Evolutionary conservation across 2,113 vertebrate genomes (phyloP).

Genomic region (Microtus pennsylvanicus): DNA sequence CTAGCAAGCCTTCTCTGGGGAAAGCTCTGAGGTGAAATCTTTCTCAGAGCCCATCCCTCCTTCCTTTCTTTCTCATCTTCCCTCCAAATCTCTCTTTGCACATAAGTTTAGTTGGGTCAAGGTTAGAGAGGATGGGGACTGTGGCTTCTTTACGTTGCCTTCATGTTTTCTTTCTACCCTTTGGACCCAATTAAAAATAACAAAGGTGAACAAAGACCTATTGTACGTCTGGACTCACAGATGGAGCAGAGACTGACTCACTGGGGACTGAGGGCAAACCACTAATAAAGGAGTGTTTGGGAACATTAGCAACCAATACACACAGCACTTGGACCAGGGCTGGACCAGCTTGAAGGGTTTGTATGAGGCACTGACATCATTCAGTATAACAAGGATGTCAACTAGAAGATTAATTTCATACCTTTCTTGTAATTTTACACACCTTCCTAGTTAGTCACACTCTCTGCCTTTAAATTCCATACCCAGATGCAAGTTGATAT

Average conservation of each 20-base stretch:
- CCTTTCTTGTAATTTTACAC: not conserved
- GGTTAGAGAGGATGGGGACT: not conserved
- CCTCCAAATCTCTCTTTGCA: not conserved
- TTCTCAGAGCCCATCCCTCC: not conserved
- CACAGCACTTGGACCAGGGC: not conserved
- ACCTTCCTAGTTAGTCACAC: not conserved
- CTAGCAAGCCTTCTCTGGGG: not conserved
- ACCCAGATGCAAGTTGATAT: not conserved
- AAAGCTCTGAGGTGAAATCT: not conserved
- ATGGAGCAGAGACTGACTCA: not conserved
- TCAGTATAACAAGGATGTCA: not conserved
- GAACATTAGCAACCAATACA: not conserved
- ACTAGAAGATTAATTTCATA: not conserved
- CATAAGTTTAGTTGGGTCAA: not conserved
- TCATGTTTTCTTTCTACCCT: not conserved
- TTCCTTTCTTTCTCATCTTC: not conserved
- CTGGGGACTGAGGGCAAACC: not conserved
- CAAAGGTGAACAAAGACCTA: not conserved
- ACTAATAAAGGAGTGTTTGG: not conserved
- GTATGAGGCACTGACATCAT: not conserved
- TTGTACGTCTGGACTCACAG: not conserved
- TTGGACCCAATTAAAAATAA: not conserved
- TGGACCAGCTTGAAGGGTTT: not conserved
- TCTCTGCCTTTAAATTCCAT: not conserved
- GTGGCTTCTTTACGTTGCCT: not conserved